Evolutionary conservation across 2,113 vertebrate genomes (phyloP).

Genomic region (Microcebus ravelobensis): DNA sequence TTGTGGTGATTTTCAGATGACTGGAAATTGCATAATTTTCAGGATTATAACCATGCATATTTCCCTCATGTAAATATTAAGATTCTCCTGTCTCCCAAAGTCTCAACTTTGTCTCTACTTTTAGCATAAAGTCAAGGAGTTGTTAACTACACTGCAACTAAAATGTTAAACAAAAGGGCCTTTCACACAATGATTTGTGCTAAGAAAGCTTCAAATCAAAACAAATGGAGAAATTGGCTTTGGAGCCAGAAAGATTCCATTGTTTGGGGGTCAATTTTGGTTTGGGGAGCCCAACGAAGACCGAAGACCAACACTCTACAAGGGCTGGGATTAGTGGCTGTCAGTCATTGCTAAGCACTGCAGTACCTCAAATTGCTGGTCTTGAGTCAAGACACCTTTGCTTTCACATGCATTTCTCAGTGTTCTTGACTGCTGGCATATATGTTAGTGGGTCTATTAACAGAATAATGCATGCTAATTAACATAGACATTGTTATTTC

Average conservation of each 20-base stretch:
- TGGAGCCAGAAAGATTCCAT: slow-evolving; percentile 22
- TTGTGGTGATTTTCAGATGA: neutral
- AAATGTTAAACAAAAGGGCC: slow-evolving; percentile 46
- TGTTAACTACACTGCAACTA: slow-evolving; percentile 22
- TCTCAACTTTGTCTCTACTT: slow-evolving; percentile 10
- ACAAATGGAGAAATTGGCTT: slow-evolving; percentile 44
- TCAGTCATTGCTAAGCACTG: neutral
- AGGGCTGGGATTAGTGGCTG: neutral
- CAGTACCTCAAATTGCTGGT: neutral
- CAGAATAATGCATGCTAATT: neutral
- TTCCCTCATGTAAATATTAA: neutral
- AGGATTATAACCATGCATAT: neutral
- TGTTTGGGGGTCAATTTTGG: slow-evolving; percentile 6
- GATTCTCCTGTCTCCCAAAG: neutral
- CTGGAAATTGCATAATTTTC: slow-evolving; percentile 17
- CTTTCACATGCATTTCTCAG: neutral
- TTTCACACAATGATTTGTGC: neutral
- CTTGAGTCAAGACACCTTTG: neutral
- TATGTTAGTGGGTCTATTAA: neutral
- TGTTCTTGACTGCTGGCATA: neutral
- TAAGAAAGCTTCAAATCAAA: slow-evolving; percentile 54
- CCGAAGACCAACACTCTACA: neutral
- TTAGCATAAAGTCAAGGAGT: slow-evolving; percentile 5
- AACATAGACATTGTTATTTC: neutral
- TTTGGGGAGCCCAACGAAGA: slow-evolving; percentile 39